Conservation (phyloP, 2,888 invertebrate genomes). For the Thymelicus sylvestris region DNA sequence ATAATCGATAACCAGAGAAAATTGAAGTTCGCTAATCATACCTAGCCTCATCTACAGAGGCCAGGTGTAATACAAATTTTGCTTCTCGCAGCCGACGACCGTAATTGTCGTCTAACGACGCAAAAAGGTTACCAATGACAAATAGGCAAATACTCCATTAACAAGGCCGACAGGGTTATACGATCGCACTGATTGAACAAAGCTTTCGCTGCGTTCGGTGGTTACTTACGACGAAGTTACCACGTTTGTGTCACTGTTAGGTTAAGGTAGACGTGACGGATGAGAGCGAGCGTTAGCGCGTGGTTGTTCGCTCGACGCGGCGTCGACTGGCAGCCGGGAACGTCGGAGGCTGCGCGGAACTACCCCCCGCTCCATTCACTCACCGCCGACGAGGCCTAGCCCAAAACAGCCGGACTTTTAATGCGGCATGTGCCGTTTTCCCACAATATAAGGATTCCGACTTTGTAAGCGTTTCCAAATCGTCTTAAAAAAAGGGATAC, state of each 20-base stretch:
- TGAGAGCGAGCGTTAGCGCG: slow-evolving; percentile 59
- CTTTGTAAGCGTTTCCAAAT: slow-evolving; percentile 40
- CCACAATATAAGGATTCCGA: slow-evolving; percentile 56
- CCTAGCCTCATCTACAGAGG: slow-evolving; percentile 64
- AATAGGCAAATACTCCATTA: slow-evolving; percentile 42
- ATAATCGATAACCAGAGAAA: slow-evolving; percentile 40
- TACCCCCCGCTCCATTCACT: slow-evolving; percentile 79
- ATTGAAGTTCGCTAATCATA: slow-evolving; percentile 62
- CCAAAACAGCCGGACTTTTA: slow-evolving; percentile 76
- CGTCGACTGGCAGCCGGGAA: slow-evolving; percentile 71
- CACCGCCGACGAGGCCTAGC: slow-evolving; percentile 67
- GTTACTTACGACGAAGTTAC: slow-evolving; percentile 72
- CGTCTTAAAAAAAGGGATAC: slow-evolving; percentile 22
- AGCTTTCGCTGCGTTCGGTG: slow-evolving; percentile 21
- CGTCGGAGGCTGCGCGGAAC: slow-evolving; percentile 79
- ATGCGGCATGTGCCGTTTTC: slow-evolving; percentile 78
- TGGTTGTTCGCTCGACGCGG: slow-evolving; percentile 72
- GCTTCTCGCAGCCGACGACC: slow-evolving; percentile 50
- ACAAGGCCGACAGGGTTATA: slow-evolving; percentile 53
- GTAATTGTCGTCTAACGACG: slow-evolving; percentile 64
- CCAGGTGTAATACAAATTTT: slow-evolving; percentile 64
- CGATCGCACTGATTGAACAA: slow-evolving; percentile 34
- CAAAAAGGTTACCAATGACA: slow-evolving; percentile 52
- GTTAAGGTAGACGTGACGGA: slow-evolving; percentile 54
- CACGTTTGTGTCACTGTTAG: slow-evolving; percentile 69